Evolutionary conservation across 2,113 vertebrate species (phyloP).

Genomic region (Himantopus leucocephalus): DNA sequence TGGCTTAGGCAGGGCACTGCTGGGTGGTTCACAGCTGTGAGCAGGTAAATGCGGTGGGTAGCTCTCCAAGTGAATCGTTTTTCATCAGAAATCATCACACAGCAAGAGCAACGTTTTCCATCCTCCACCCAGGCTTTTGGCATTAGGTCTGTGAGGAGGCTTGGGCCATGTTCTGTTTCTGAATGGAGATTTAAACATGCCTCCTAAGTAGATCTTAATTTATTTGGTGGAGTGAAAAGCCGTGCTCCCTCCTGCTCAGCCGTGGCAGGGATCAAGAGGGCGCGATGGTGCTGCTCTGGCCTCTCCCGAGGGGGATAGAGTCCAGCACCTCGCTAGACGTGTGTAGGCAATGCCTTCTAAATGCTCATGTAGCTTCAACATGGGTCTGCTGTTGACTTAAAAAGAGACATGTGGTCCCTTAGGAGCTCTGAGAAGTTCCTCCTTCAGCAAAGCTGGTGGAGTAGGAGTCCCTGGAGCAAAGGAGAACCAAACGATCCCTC

Average conservation of each 20-base stretch:
- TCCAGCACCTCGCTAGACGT: neutral
- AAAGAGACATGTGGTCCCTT: neutral
- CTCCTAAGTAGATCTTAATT: neutral
- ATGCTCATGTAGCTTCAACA: rapidly evolving
- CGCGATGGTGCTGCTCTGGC: neutral
- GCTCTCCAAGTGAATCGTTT: neutral
- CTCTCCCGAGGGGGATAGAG: rapidly evolving
- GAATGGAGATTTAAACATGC: neutral
- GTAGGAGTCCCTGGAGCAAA: neutral
- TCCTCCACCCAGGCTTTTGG: neutral
- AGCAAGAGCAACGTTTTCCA: neutral
- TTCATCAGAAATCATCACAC: neutral
- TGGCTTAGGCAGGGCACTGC: neutral
- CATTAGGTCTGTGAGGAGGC: too few relatives aligned
- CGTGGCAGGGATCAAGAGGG: neutral
- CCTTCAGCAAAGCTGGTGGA: neutral
- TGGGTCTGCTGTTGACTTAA: neutral
- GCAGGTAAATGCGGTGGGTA: rapidly evolving
- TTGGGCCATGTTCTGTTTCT: neutral
- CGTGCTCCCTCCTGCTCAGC: neutral
- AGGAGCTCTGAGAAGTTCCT: neutral
- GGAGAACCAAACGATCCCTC: neutral
- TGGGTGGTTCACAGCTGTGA: neutral
- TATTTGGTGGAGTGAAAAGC: neutral
- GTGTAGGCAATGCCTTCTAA: neutral